Evolutionary conservation across 2,797 vertebrate species (phyloP).

Genomic region (Neoniphon sammara): DNA sequence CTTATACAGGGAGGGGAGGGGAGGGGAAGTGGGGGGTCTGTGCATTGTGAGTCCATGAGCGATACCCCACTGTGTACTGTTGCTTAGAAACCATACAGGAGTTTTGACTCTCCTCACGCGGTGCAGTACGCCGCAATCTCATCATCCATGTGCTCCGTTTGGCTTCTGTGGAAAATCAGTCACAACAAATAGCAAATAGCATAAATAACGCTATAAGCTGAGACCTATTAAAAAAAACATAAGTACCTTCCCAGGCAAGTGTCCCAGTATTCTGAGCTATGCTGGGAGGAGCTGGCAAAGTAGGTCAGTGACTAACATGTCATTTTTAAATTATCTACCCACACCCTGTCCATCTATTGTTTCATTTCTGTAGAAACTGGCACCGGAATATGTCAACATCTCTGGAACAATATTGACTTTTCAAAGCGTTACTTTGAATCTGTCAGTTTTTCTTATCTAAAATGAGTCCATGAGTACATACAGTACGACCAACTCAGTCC

Average conservation of each 20-base stretch:
- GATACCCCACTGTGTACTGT: conserved; percentile 66
- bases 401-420: not conserved
- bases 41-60: conserved; percentile 3
- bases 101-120: conserved; percentile 48
- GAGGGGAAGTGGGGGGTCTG: not conserved
- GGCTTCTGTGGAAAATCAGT: conserved; percentile 29
- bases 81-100: conserved; percentile 71
- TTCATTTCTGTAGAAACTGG: not conserved
- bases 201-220: not conserved
- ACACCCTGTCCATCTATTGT: conserved; percentile 1
- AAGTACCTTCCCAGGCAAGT: not conserved
- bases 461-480: not conserved
- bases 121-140: conserved; percentile 60
- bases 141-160: conserved; percentile 46
- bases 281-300: not conserved
- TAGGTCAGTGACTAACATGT: not conserved
- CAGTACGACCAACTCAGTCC: not conserved
- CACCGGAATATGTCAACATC: not conserved
- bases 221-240: not conserved
- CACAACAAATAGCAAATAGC: not conserved
- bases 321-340: not conserved
- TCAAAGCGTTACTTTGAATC: not conserved
- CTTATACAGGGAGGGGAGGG: not conserved
- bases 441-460: not conserved
- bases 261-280: not conserved